phyloP scores from a whole-genome alignment of 2,797 vertebrate genomes.

The Sylvilagus floridanus region DNA sequence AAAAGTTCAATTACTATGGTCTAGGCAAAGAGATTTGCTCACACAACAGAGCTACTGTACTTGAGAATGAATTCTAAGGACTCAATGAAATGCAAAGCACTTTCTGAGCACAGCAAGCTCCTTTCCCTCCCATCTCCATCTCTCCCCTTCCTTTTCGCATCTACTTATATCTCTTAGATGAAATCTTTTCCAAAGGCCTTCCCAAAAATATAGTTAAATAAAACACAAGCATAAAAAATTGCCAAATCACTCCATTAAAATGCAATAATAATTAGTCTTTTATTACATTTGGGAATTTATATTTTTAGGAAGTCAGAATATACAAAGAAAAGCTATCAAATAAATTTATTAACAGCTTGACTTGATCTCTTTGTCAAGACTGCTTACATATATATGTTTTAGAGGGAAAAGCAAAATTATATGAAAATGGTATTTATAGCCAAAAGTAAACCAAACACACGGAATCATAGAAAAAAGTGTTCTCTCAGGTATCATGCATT shows the following conservation, averaged over 20 bases:
- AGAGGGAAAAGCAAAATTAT: conserved; percentile 76
- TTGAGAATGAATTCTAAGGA: conserved; percentile 80
- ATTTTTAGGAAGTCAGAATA: conserved; percentile 77
- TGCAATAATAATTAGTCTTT: conserved; percentile 83
- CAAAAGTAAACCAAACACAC: conserved; percentile 84
- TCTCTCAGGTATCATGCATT: conserved; percentile 70
- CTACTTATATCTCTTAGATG: conserved; percentile 57
- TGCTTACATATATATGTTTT: conserved; percentile 74
- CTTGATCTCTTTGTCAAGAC: conserved; percentile 79
- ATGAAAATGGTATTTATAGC: conserved; percentile 82
- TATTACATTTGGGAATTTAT: conserved; percentile 72
- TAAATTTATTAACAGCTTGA: conserved; percentile 67
- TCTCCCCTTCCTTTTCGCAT: not conserved
- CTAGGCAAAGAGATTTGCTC: conserved; percentile 83
- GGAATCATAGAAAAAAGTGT: conserved; percentile 83
- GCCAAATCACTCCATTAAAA: conserved; percentile 77
- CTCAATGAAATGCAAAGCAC: conserved; percentile 81
- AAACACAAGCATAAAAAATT: conserved; percentile 80
- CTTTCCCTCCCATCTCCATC: not conserved
- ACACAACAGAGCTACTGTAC: conserved; percentile 78
- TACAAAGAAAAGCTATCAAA: conserved; percentile 71
- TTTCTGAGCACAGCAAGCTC: conserved; percentile 55
- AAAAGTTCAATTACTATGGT: conserved; percentile 85
- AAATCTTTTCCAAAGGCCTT: conserved; percentile 71
- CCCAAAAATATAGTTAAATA: conserved; percentile 62